phyloP scores from a whole-genome alignment of 2,113 vertebrate species.

The Sander vitreus region DNA sequence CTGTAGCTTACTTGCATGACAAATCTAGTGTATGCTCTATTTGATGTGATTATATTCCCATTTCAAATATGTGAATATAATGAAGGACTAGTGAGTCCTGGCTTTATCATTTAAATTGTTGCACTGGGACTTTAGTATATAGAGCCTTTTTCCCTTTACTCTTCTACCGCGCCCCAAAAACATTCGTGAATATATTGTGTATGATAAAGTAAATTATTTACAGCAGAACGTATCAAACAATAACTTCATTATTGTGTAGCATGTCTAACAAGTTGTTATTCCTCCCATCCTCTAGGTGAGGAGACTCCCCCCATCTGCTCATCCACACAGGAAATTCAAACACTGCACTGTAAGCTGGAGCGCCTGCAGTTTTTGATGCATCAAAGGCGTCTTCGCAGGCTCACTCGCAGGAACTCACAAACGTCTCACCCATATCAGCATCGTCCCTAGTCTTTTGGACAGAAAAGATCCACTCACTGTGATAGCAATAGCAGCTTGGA shows the following conservation, averaged over 20 bases:
- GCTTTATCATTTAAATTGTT: not conserved
- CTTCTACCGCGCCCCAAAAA: too few species aligned
- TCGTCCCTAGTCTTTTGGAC: slow-evolving; percentile 22
- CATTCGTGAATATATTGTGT: not conserved
- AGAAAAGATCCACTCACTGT: slow-evolving; percentile 81
- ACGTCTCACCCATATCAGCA: slow-evolving; percentile 85
- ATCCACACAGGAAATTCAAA: slow-evolving; percentile 85
- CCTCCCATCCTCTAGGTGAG: slow-evolving; percentile 25
- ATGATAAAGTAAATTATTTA: not conserved
- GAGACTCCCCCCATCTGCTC: slow-evolving; percentile 84
- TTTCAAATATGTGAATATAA: not conserved
- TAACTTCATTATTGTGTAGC: not conserved
- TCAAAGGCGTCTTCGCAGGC: slow-evolving; percentile 89
- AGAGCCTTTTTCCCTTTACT: not conserved
- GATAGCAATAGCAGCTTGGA: slow-evolving; percentile 77
- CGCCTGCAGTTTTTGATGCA: slow-evolving; percentile 91
- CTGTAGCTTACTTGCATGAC: not conserved
- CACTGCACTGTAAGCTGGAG: slow-evolving; percentile 92
- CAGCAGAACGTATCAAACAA: not conserved
- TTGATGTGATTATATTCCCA: not conserved
- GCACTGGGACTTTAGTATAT: not conserved
- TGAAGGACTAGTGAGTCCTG: not conserved
- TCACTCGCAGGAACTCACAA: slow-evolving; percentile 86
- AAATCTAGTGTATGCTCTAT: not conserved
- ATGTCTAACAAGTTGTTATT: not conserved